A percentile compares a stretch with the other conserved stretches of the same genome.
phyloP scores from a whole-genome alignment of 92 coral and sea anemone species.

The Diadumene lineata region DNA sequence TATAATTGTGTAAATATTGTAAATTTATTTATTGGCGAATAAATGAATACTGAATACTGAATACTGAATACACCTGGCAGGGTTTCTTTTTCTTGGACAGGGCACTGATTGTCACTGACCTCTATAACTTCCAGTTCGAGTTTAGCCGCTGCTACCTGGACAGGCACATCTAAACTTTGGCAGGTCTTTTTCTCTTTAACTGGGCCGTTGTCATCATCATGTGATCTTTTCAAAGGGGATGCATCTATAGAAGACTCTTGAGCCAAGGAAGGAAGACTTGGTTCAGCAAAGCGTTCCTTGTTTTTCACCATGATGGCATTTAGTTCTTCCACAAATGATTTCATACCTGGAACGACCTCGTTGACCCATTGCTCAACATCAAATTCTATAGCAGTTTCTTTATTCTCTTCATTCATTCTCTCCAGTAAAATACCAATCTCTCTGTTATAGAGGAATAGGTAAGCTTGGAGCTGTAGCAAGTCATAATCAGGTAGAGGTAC shows the following conservation, averaged over 20 bases:
- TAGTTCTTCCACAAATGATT: slow-evolving; percentile 72
- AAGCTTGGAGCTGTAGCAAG: slow-evolving; percentile 85
- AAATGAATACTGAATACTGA: too few species aligned
- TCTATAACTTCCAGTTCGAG: too few species aligned
- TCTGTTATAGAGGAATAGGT: slow-evolving; percentile 75
- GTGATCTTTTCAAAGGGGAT: slow-evolving; percentile 47
- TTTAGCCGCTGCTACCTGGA: too few species aligned
- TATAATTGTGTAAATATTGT: too few species aligned
- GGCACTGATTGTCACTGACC: too few species aligned
- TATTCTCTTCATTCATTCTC: slow-evolving; percentile 66
- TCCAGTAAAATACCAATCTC: slow-evolving; percentile 77
- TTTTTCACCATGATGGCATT: slow-evolving; percentile 50
- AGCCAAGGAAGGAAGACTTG: neutral
- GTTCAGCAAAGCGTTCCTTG: slow-evolving; percentile 59
- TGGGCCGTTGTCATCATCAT: neutral
- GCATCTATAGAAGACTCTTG: neutral
- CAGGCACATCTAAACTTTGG: neutral
- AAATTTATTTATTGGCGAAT: too few species aligned
- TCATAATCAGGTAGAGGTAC: slow-evolving; percentile 88
- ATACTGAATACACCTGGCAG: too few species aligned
- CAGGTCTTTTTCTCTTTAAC: neutral
- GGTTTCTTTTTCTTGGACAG: neutral
- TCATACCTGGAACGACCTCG: slow-evolving; percentile 71
- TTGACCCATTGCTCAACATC: slow-evolving; percentile 72
- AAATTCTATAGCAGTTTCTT: slow-evolving; percentile 73